Evolutionary conservation across 2,797 vertebrate species (phyloP), one percentile per base, ranked within the genome.

Genomic region (Sarcoramphus papa): DNA sequence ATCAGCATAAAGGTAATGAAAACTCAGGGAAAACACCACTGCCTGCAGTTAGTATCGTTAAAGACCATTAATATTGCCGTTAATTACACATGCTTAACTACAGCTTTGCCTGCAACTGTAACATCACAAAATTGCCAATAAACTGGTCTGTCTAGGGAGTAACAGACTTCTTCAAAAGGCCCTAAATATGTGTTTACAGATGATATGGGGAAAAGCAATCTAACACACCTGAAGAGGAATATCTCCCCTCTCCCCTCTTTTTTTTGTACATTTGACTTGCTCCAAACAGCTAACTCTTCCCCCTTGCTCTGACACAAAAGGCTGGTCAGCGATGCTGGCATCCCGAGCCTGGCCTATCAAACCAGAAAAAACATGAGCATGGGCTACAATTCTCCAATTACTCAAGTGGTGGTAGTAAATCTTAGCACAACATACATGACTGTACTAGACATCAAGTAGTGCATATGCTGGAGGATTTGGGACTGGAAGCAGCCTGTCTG

Each of bases 1-100:
- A 95, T 83, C 84, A 82, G 68, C 22, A 62, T 16, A 84, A 91
- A 90, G 28, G 62, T 88, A 95, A 88, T 68, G 75, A 94, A 95
- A 95, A 90, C 15, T 22, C 5, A 3, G 51, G 33, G 74, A 81
- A 96, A 93, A 95, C 73, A 93, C 47, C 48, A 57, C 30, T 85
- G 88, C 94, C 88, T 83, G n/a, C 41, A 93, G 69, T 85, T 69
- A 90, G 40, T 41, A 65, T 75, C 1, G 0, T 85, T 94, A 81
- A 92, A 94, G 25, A 78, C 65, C 65, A 85, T 88, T 95, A 93
- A 94, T 92, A 94, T 41, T 76, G 76, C 35, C 2, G 3, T 68
- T 92, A 95, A 95, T 96, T 96, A 91, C 48, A 77, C 31, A 47
- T 3, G 1, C 28, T 87, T 89, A 95, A 82, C 77, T 77, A 73